A percentile compares a stretch with the other conserved stretches of the same genome.
These are phyloP conservation scores for Lophius piscatorius DNA, from an alignment of 2,113 vertebrate species.

Conservation along the genomic window DNA sequence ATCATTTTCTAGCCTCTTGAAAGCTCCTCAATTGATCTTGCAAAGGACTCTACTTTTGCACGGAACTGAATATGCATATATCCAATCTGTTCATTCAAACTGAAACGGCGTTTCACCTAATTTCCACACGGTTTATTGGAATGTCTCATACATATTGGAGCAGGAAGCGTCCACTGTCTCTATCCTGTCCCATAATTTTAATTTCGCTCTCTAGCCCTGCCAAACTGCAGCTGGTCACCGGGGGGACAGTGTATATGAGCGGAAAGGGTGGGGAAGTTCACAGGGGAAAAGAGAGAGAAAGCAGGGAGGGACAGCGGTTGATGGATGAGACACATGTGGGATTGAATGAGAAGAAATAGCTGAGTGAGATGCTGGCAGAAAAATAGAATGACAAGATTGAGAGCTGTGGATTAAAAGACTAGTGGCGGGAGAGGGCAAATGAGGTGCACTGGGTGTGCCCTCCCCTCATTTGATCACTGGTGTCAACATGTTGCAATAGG, in stretches of 20 bases:
- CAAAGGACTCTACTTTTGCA: too few species aligned
- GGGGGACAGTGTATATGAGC: conserved; percentile 51
- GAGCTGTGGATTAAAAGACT: conserved; percentile 40
- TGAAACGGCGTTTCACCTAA: background rate
- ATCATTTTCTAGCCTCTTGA: too few species aligned
- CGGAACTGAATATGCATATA: too few species aligned
- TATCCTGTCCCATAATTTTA: conserved; percentile 38
- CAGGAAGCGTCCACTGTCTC: conserved; percentile 6
- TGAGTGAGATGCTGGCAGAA: conserved; percentile 1
- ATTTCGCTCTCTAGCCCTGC: conserved; percentile 41
- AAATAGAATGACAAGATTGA: conserved; percentile 27
- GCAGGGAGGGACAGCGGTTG: conserved; percentile 7
- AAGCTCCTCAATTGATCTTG: too few species aligned
- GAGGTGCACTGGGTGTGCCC: conserved; percentile 62
- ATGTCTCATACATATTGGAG: conserved; percentile 9
- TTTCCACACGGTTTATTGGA: conserved; percentile 10
- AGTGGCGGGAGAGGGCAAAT: conserved; percentile 52
- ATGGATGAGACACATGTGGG: conserved; percentile 32
- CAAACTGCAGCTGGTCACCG: conserved; percentile 56
- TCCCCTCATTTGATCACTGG: conserved; percentile 69
- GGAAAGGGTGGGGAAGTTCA: conserved; percentile 53
- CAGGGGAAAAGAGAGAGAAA: conserved; percentile 6
- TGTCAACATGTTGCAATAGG: conserved; percentile 43
- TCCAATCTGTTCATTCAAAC: too few species aligned
- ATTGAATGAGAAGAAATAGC: conserved; percentile 31